phyloP scores from a whole-genome alignment of 2,797 vertebrate genomes.

The Cryptoprocta ferox region DNA sequence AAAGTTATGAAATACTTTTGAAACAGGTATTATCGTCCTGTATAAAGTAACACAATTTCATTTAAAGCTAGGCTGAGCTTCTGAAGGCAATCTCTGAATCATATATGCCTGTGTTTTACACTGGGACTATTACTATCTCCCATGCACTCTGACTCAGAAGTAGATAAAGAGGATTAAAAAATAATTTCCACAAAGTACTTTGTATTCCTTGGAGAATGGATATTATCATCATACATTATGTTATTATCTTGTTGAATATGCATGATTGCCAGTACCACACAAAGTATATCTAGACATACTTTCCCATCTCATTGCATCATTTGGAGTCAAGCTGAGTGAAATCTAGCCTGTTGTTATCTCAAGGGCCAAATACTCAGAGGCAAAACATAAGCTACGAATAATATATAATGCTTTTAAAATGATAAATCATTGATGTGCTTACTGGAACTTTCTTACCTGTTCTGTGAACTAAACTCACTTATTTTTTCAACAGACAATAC shows the following conservation, averaged over 20 bases:
- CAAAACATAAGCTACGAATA: conserved; percentile 75
- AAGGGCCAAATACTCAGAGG: conserved; percentile 69
- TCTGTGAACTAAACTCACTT: conserved; percentile 62
- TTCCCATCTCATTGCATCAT: conserved; percentile 66
- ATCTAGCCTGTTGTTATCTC: conserved; percentile 67
- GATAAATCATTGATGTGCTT: conserved; percentile 79
- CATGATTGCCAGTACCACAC: conserved; percentile 49
- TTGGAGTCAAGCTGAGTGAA: conserved; percentile 71
- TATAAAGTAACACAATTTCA: background rate
- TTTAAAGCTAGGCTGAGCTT: conserved; percentile 32
- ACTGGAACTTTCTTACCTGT: conserved; percentile 74
- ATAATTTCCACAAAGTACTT: conserved; percentile 73
- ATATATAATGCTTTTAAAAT: conserved; percentile 74
- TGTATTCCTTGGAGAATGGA: conserved; percentile 71
- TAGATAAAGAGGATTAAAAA: conserved; percentile 71
- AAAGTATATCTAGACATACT: conserved; percentile 65
- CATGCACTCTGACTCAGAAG: conserved; percentile 59
- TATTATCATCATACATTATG: conserved; percentile 69
- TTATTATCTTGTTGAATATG: conserved; percentile 73
- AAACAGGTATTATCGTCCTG: background rate
- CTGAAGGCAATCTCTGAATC: background rate
- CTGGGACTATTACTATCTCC: background rate
- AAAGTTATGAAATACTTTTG: conserved; percentile 28
- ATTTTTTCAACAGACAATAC: conserved; percentile 25
- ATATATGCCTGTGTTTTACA: conserved; percentile 44